Conservation (phyloP, 2,113 vertebrate genomes). For the Halcyon malimbica region DNA sequence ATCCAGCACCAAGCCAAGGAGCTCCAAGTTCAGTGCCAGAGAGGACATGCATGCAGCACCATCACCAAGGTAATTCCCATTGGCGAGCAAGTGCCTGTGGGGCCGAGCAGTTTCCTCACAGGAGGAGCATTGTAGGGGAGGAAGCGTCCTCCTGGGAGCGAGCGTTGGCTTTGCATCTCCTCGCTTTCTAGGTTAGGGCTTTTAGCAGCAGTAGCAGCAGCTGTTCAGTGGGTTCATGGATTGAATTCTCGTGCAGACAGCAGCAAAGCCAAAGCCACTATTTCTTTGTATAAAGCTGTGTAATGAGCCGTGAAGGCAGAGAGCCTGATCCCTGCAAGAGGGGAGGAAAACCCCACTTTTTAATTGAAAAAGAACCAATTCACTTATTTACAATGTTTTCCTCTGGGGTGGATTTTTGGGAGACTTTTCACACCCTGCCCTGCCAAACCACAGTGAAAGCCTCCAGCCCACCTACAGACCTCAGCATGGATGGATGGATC, state of each 20-base stretch:
- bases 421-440: not conserved
- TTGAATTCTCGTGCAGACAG: not conserved
- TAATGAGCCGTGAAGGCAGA: not conserved
- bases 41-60: not conserved
- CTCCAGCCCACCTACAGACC: rapidly evolving
- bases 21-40: rapidly evolving
- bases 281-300: not conserved
- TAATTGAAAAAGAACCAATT: not conserved
- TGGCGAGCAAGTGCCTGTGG: rapidly evolving
- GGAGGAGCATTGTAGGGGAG: not conserved
- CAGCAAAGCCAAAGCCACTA: rapidly evolving
- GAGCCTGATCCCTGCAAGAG: not conserved
- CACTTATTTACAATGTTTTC: not conserved
- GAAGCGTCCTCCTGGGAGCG: not conserved
- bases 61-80: rapidly evolving
- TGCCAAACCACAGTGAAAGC: not conserved
- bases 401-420: not conserved
- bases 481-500: rapidly evolving
- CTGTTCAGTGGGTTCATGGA: not conserved
- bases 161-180: not conserved
- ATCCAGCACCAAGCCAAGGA: rapidly evolving
- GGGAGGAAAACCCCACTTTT: not conserved
- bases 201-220: not conserved
- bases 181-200: not conserved
- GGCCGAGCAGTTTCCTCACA: rapidly evolving